A percentile compares a stretch with the other conserved stretches of the same genome.
Conservation (phyloP, 2,797 vertebrate species). For the Melanotaenia pygmaea region DNA sequence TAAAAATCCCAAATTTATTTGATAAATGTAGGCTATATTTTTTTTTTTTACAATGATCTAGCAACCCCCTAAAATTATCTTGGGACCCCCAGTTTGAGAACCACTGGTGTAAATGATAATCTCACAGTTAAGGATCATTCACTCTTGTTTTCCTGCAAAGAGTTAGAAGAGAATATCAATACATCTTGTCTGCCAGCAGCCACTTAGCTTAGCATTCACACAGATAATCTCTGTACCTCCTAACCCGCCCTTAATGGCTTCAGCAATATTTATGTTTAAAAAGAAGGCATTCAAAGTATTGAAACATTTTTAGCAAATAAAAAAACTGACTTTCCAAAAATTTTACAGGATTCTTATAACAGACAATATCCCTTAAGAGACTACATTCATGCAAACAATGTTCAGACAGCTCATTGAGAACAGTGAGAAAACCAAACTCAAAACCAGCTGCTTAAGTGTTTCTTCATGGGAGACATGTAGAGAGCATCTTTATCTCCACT, state of each 20-base stretch:
- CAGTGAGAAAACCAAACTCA: constrained; percentile 29
- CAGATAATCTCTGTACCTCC: not conserved
- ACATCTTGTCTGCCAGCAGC: not conserved
- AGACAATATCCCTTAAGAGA: constrained; percentile 5
- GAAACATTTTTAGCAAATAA: not conserved
- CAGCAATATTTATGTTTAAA: constrained; percentile 4
- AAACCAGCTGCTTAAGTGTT: constrained; percentile 50
- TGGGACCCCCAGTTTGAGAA: too few species aligned
- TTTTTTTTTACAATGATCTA: too few species aligned
- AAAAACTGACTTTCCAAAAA: constrained; percentile 6
- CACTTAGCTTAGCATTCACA: constrained; percentile 28
- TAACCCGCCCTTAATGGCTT: not conserved
- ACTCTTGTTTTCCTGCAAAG: constrained; percentile 1
- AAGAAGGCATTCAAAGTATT: not conserved
- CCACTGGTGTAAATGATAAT: constrained; percentile 21
- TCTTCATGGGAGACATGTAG: constrained; percentile 40
- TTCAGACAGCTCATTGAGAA: constrained; percentile 32
- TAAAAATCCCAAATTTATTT: too few species aligned
- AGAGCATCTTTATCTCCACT: constrained; percentile 30
- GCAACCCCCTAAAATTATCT: too few species aligned
- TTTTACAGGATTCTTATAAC: constrained; percentile 10
- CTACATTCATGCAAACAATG: constrained; percentile 20
- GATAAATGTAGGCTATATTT: too few species aligned
- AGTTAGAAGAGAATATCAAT: constrained; percentile 11
- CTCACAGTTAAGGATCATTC: constrained; percentile 15